A percentile compares a stretch with the other conserved stretches of the same genome.
These are phyloP conservation scores for Peromyscus leucopus DNA, from an alignment of 2,113 vertebrate species.

Conservation along the genomic window DNA sequence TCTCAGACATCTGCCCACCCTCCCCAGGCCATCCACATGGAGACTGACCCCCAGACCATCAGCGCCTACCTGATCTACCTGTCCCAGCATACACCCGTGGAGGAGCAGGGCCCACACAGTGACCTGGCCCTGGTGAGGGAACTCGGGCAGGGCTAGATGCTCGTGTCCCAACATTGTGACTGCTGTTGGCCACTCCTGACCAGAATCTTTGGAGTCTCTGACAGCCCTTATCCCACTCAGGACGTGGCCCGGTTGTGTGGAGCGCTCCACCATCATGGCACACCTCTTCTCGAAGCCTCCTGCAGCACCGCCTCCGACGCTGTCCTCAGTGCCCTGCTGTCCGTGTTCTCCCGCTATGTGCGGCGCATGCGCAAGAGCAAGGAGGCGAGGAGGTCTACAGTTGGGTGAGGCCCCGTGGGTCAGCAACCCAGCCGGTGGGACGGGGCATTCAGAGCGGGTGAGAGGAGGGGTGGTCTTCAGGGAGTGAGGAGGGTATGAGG, in stretches of 20 bases:
- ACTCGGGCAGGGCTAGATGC: neutral
- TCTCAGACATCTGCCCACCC: neutral
- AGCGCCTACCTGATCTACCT: conserved; percentile 98
- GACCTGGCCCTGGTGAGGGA: conserved; percentile 95
- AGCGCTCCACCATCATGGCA: conserved; percentile 99
- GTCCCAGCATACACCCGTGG: conserved; percentile 97
- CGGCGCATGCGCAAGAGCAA: conserved; percentile 97
- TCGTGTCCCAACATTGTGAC: fast-evolving
- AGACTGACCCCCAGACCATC: conserved; percentile 97
- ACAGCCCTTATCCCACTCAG: conserved; percentile 79
- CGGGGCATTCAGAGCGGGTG: neutral
- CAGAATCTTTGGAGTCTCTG: neutral
- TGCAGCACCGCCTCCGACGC: conserved; percentile 92
- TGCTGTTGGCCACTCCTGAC: neutral
- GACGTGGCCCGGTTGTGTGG: conserved; percentile 96
- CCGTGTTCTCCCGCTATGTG: conserved; percentile 95
- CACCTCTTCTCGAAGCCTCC: conserved; percentile 95
- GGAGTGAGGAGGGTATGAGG: neutral
- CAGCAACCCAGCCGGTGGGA: neutral
- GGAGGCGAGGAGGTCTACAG: conserved; percentile 99
- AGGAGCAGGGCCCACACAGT: conserved; percentile 96
- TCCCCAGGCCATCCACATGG: conserved; percentile 96
- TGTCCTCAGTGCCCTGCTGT: conserved; percentile 94
- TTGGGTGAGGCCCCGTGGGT: conserved; percentile 89
- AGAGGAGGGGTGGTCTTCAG: neutral